phyloP scores from a whole-genome alignment of 2,113 vertebrate genomes.

The Phrynosoma blainvillii region DNA sequence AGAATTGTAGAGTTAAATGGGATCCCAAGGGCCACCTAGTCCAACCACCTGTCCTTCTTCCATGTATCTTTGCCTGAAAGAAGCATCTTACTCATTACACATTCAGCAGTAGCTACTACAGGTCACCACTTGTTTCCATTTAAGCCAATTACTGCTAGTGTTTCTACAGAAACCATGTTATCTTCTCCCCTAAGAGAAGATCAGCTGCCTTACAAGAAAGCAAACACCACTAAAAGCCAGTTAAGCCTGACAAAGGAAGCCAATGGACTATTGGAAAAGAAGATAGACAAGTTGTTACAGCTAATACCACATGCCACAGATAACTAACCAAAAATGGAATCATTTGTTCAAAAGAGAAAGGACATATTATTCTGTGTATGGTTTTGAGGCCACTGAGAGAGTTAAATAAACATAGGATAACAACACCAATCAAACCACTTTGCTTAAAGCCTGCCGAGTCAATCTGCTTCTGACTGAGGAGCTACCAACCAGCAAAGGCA shows the following conservation, averaged over 20 bases:
- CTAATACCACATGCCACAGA: neutral
- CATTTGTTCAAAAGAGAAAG: constrained; percentile 53
- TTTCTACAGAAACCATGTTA: constrained; percentile 14
- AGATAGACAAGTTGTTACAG: constrained; percentile 19
- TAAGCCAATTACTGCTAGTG: constrained; percentile 12
- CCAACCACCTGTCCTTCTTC: neutral
- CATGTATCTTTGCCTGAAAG: neutral
- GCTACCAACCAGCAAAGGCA: constrained; percentile 83
- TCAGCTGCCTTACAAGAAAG: constrained; percentile 13
- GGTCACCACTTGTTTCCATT: constrained; percentile 21
- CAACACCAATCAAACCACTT: constrained; percentile 87
- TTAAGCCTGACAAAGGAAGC: constrained; percentile 10
- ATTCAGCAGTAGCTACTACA: too few species aligned
- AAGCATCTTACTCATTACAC: neutral
- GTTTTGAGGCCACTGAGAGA: constrained; percentile 75
- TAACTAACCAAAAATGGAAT: constrained; percentile 10
- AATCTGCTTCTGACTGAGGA: constrained; percentile 84
- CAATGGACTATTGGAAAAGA: neutral
- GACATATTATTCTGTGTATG: constrained; percentile 61
- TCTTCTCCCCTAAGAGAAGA: neutral
- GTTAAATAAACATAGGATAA: constrained; percentile 88
- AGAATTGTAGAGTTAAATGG: too few species aligned
- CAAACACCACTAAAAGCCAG: constrained; percentile 12
- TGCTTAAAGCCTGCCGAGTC: constrained; percentile 83
- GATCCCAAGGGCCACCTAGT: too few species aligned